phyloP scores from a whole-genome alignment of 2,888 invertebrate genomes.

The Globia sparganii region DNA sequence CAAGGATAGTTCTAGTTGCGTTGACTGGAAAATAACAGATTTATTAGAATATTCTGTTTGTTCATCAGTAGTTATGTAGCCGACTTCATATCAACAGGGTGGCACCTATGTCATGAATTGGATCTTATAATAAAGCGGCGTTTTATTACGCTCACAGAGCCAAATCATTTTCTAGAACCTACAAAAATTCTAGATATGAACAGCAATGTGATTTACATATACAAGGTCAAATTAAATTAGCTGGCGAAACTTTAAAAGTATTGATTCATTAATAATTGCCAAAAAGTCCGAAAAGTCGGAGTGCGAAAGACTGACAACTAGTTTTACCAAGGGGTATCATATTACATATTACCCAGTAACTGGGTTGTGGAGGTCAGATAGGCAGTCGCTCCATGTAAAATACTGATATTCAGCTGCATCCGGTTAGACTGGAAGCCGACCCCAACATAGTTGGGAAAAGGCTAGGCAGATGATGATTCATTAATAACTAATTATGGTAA shows the following conservation, averaged over 20 bases:
- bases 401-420: too few relatives aligned
- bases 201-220: background rate
- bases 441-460: too few relatives aligned
- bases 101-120: background rate
- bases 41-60: slow-evolving; percentile 17
- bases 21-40: slow-evolving; percentile 71
- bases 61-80: background rate
- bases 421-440: too few relatives aligned
- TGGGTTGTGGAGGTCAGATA: too few relatives aligned
- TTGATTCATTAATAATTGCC: background rate
- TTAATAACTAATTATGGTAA: too few relatives aligned
- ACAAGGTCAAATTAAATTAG: background rate
- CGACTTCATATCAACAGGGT: background rate
- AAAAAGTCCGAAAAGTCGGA: too few relatives aligned
- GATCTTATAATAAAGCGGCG: background rate
- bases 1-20: slow-evolving; percentile 77
- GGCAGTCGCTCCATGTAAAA: too few relatives aligned
- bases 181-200: background rate
- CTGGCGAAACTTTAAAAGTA: background rate
- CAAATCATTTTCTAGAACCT: background rate
- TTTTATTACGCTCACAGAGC: background rate
- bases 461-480: too few relatives aligned
- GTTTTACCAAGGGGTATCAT: too few relatives aligned
- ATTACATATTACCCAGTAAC: too few relatives aligned
- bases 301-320: too few relatives aligned